These are phyloP conservation scores for Malacoraja senta DNA, from an alignment of 2,797 vertebrate species.

Conservation along the genomic window DNA sequence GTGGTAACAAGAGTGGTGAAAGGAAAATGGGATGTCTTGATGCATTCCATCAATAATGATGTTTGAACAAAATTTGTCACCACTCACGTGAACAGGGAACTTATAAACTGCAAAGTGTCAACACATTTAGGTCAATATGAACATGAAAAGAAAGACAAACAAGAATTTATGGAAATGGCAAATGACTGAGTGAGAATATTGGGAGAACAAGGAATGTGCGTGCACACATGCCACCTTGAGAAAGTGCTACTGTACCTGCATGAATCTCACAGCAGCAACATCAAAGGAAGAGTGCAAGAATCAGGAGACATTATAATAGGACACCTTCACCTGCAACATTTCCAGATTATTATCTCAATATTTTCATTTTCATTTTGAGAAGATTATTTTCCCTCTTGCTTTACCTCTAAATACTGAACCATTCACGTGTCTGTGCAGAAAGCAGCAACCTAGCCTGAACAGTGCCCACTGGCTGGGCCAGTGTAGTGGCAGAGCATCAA, in stretches of 20 bases:
- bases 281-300: slow-evolving; percentile 33
- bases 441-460: too few species aligned
- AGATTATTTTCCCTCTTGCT: neutral
- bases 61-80: neutral
- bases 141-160: neutral
- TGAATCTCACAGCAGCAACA: slow-evolving; percentile 39
- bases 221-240: neutral
- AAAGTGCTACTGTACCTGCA: slow-evolving; percentile 43
- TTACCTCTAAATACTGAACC: neutral
- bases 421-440: neutral
- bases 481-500: neutral
- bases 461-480: neutral
- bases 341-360: neutral
- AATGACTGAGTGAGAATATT: neutral
- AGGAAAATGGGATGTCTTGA: neutral
- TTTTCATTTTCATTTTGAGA: neutral
- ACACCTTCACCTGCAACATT: neutral
- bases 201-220: neutral
- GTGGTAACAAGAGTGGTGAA: neutral
- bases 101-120: neutral
- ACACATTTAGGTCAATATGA: neutral
- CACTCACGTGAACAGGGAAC: neutral
- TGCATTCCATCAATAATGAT: neutral
- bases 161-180: neutral
- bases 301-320: slow-evolving; percentile 45